Conservation (phyloP, 1,140 invertebrate genomes). For the Formica exsecta region DNA sequence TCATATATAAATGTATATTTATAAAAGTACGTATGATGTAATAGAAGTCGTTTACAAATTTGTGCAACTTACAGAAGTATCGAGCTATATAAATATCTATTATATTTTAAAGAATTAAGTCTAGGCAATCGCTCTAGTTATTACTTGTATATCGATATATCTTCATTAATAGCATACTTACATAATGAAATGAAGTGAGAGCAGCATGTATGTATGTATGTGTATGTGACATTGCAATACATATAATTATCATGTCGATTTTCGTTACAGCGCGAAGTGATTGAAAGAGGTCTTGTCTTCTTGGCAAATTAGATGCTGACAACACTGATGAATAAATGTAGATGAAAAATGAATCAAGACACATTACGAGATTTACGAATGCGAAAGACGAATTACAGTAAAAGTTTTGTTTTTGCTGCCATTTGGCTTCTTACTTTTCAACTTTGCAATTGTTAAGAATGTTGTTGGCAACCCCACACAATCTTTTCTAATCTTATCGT, state of each 20-base stretch:
- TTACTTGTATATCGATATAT: constrained; percentile 59
- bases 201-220: background rate
- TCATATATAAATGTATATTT: constrained; percentile 73
- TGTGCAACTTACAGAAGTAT: constrained; percentile 69
- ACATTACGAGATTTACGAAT: constrained; percentile 13
- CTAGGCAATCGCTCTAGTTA: constrained; percentile 48
- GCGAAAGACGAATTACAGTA: constrained; percentile 8
- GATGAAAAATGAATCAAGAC: constrained; percentile 1
- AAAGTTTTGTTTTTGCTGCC: background rate
- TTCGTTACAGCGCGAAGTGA: constrained; percentile 18
- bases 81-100: constrained; percentile 59
- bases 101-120: constrained; percentile 49
- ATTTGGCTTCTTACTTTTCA: constrained; percentile 34
- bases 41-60: constrained; percentile 70
- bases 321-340: constrained; percentile 20
- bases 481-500: constrained; percentile 22
- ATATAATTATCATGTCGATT: constrained; percentile 26
- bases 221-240: background rate
- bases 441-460: constrained; percentile 38
- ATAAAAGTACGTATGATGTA: constrained; percentile 71
- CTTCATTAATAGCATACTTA: constrained; percentile 32
- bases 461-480: background rate
- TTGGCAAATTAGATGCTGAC: constrained; percentile 7
- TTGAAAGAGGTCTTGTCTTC: constrained; percentile 26
- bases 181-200: constrained; percentile 51